Evolutionary conservation across 2,888 invertebrate species (phyloP), one percentile per base, ranked within the genome.

Genomic region (Parascotia fuliginaria): DNA sequence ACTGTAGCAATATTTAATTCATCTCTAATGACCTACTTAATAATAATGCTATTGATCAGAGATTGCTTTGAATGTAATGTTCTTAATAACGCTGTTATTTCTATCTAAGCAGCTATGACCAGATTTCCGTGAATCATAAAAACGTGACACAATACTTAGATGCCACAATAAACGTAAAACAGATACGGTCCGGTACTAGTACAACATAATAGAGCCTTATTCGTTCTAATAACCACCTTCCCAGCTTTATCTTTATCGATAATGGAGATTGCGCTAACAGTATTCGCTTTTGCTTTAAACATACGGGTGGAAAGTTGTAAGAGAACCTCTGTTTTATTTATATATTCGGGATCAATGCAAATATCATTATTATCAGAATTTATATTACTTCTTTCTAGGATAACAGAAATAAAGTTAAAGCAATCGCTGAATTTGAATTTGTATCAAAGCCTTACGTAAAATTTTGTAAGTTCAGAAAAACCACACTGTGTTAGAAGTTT

Each of bases 151-250:
- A 28, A 22, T 42, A 39, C 29, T 44, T 38, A 27, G 46, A 31
- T n/a, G 4, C 33, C 11, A 45, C 65, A 52, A 68, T 68, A 68
- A 65, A 68, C 69, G 47, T 60, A 58, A 54, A 60, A 37, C 43
- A 48, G 65, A 60, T 54, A 61, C 22, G 38, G 43, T 38, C 24
- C 36, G 45, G 40, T 36, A 14, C 32, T 44, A 32, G 43, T 63
- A 86, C 85, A 84, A 82, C 85, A 85, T 82, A 85, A 87, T 87
- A 86, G 73, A 74, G 71, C 78, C 76, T 74, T 78, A 77, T 80
- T 71, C 74, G 69, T 72, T 77, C 77, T 81, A 82, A 83, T 80
- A 79, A 75, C 75, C 75, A 80, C 82, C 77, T 79, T 70, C 65
- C 65, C 56, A 68, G 62, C 70, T 74, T 83, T 83, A 85, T 83